phyloP scores from a whole-genome alignment of 1,140 invertebrate species.

The Anadara kagoshimensis region DNA sequence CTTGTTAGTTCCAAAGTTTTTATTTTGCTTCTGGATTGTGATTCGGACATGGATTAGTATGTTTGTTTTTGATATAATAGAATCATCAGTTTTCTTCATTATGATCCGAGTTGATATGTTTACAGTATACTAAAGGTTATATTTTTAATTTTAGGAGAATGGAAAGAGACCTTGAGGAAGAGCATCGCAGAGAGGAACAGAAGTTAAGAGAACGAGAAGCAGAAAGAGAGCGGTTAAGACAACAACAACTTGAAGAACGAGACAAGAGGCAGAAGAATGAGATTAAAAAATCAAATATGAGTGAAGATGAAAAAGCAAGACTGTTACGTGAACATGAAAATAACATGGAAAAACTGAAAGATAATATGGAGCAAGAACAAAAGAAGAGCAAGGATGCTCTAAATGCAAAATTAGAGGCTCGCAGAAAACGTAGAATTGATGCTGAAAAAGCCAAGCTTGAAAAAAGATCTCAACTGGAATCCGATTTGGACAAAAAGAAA shows the following conservation, averaged over 20 bases:
- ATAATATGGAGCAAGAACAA: conserved; percentile 47
- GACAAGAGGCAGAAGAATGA: conserved; percentile 56
- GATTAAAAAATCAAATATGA: conserved; percentile 51
- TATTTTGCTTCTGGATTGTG: too few relatives aligned
- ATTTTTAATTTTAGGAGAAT: conserved; percentile 52
- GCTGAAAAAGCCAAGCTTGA: conserved; percentile 59
- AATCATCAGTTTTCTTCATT: too few relatives aligned
- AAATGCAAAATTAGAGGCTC: conserved; percentile 62
- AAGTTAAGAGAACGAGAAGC: conserved; percentile 57
- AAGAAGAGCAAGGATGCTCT: conserved; percentile 41
- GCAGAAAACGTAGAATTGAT: conserved; percentile 55
- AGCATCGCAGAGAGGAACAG: conserved; percentile 58
- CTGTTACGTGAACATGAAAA: conserved; percentile 64
- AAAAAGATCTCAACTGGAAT: conserved; percentile 56
- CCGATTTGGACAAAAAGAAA: conserved; percentile 47
- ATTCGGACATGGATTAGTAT: too few relatives aligned
- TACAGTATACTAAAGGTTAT: background rate
- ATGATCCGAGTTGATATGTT: too few relatives aligned
- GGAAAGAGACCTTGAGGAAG: conserved; percentile 61
- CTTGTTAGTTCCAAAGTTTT: too few relatives aligned
- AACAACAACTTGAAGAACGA: conserved; percentile 64
- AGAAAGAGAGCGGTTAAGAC: conserved; percentile 56
- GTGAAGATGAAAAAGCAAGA: conserved; percentile 58
- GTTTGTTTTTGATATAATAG: too few relatives aligned
- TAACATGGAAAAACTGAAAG: conserved; percentile 62